Base-by-base conservation (phyloP, 2,888 invertebrate genomes). In the Meloe dianella region DNA sequence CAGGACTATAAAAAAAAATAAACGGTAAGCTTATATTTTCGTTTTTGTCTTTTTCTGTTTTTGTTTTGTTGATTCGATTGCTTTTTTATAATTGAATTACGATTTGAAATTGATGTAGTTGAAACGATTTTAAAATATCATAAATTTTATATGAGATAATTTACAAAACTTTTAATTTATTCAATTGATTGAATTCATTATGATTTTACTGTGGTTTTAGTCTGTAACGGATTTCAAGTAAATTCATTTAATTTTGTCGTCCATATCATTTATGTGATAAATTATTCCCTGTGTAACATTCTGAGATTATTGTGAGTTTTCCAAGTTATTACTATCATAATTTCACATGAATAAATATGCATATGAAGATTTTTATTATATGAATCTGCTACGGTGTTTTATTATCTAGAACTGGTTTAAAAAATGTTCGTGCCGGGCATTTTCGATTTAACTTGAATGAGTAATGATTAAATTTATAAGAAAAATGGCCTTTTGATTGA, bases 11-110 rank as follows among this genome's bases (percentile, higher is more conserved):
- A 69, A 64, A 71, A 73, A 69, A 69, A 66, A n/a, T n/a, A 27
- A 27, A 27, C 70, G 63, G 72, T 73, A 74, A 75, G 66, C 77
- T 75, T 71, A 71, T 75, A 74, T 74, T 76, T 77, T 74, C 74
- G 74, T 75, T 74, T 71, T 66, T 67, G 64, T 65, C 68, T 67
- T 71, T 72, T 64, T 67, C 63, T 27, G 27, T 27, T 27, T 27
- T 27, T 27, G 27, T 68, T 32, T n/a, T 32, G 7, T 32, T 10
- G 32, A 5, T 32, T 32, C 32, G 32, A 32, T 32, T 32, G 32
- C 4, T 32, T 32, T n/a, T 32, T 32, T 32, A 32, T 32, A 32
- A 32, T 35, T 14, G 14, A 35, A 35, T 14, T 35, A 35, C 35
- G 12, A 35, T 2, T 4, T 1, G 8, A 41, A 41, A 7, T 41